These are phyloP conservation scores for Triplophysa bombifrons DNA, from an alignment of 2,797 vertebrate genomes.

Conservation along the genomic window DNA sequence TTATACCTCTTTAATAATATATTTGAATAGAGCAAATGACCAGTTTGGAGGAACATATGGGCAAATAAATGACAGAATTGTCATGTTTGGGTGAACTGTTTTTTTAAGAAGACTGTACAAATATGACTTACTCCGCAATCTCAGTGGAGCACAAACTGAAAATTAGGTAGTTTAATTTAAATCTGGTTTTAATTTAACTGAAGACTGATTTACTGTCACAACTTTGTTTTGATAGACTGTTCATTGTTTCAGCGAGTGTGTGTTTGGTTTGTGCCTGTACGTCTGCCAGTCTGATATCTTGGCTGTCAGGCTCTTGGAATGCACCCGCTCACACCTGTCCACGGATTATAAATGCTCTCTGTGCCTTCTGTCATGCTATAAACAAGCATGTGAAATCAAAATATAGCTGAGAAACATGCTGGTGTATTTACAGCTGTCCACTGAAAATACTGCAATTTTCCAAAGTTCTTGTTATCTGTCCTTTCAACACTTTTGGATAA, in stretches of 20 bases:
- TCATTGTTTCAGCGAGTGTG: neutral
- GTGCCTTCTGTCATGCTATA: conserved; percentile 46
- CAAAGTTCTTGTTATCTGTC: neutral
- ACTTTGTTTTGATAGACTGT: neutral
- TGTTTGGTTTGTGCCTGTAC: conserved; percentile 25
- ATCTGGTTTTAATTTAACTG: neutral
- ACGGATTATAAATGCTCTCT: conserved; percentile 42
- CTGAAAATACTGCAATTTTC: neutral
- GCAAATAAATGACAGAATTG: neutral
- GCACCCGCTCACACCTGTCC: conserved; percentile 48
- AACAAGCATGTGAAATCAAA: conserved; percentile 17
- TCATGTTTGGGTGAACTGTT: neutral
- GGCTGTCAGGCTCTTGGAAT: conserved; percentile 33
- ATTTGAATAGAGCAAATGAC: no score
- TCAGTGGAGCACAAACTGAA: neutral
- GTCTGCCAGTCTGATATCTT: conserved; percentile 41
- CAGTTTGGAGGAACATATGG: neutral
- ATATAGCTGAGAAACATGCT: conserved; percentile 1
- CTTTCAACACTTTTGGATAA: neutral
- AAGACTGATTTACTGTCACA: conserved; percentile 20
- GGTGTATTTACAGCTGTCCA: neutral
- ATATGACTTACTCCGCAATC: conserved; percentile 12
- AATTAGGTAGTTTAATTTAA: neutral
- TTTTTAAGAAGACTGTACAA: neutral
- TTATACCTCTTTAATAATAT: no score